Percentiles rank a stretch among this genome's conserved stretches.
These are phyloP conservation scores for Columba guinea DNA, from an alignment of 2,797 vertebrate species.

Conservation along the genomic window DNA sequence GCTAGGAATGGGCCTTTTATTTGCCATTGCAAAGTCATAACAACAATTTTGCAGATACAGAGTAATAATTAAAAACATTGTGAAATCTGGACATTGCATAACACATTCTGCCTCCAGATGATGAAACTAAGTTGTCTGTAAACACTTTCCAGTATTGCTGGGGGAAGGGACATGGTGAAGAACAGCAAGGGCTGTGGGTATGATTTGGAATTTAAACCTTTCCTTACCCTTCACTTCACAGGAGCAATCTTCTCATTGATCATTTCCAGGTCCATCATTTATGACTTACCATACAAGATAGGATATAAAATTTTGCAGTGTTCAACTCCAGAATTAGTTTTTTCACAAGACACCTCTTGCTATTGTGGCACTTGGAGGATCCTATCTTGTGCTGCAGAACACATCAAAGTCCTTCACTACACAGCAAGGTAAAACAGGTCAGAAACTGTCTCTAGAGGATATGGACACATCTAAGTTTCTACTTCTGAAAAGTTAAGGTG, in stretches of 20 bases:
- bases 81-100: not conserved
- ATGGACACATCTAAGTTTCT: not conserved
- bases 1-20: not conserved
- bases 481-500: not conserved
- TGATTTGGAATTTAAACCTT: not conserved
- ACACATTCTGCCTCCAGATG: not conserved
- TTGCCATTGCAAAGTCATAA: not conserved
- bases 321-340: not conserved
- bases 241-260: not conserved
- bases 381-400: not conserved
- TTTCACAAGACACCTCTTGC: not conserved
- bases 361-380: not conserved
- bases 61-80: not conserved
- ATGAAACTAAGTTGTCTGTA: not conserved
- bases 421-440: conserved; percentile 39
- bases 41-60: not conserved
- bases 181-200: not conserved
- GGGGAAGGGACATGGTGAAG: not conserved
- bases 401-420: conserved; percentile 3
- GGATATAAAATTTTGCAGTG: not conserved
- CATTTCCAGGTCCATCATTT: not conserved
- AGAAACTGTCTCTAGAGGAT: not conserved
- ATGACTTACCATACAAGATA: not conserved
- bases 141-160: not conserved
- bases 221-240: not conserved